phyloP scores from a whole-genome alignment of 2,797 vertebrate species.

The Ambastaia sidthimunki region DNA sequence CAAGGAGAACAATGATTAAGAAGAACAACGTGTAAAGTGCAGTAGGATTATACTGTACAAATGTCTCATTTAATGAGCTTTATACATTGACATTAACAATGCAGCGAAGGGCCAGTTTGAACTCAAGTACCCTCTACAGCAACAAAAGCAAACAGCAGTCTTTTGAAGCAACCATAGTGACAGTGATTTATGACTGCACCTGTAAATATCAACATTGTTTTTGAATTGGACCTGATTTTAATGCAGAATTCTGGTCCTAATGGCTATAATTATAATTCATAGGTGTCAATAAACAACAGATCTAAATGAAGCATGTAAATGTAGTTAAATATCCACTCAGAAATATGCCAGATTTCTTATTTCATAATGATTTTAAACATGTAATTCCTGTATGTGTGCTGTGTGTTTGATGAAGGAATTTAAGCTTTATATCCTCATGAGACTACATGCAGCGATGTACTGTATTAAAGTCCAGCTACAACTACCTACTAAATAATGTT shows the following conservation, averaged over 20 bases:
- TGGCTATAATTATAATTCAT: no score
- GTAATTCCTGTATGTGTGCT: no score
- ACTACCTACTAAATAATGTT: not conserved
- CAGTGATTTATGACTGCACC: not conserved
- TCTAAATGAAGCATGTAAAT: no score
- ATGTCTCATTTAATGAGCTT: conserved; percentile 1
- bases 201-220: no score
- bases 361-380: no score
- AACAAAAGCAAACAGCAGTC: not conserved
- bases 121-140: not conserved
- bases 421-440: not conserved
- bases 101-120: not conserved
- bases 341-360: not conserved
- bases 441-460: not conserved
- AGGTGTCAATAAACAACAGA: no score
- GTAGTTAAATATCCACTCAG: not conserved
- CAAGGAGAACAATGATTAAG: conserved; percentile 1
- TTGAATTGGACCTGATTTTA: not conserved
- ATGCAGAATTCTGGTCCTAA: not conserved
- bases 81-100: not conserved
- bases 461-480: not conserved
- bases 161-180: not conserved
- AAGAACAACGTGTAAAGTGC: conserved; percentile 42
- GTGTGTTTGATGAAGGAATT: not conserved
- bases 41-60: conserved; percentile 17